Conservation (phyloP, 2,113 vertebrate genomes). For the Donacobius atricapilla region DNA sequence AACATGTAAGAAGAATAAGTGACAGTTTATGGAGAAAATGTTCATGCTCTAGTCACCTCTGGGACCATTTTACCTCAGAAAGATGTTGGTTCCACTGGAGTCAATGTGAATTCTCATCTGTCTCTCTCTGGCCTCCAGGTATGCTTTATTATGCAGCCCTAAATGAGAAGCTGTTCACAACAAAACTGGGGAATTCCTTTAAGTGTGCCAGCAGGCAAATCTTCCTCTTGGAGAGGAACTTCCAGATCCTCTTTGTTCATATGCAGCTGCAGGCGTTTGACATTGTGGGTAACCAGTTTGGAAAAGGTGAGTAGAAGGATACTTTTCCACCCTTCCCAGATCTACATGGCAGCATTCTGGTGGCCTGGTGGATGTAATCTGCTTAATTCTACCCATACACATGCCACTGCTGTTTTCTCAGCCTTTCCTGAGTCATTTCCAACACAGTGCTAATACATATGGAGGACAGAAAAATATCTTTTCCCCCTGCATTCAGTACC, state of each 20-base stretch:
- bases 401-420: background rate
- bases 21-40: background rate
- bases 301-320: constrained; percentile 73
- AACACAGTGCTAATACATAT: background rate
- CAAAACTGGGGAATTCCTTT: constrained; percentile 74
- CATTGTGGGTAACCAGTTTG: constrained; percentile 68
- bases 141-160: background rate
- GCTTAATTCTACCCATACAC: background rate
- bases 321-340: background rate
- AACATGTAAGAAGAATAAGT: background rate
- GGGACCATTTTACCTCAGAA: background rate
- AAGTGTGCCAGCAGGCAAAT: constrained; percentile 76
- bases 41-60: background rate
- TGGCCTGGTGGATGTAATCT: background rate
- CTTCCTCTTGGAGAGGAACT: constrained; percentile 56
- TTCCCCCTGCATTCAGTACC: background rate
- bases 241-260: constrained; percentile 75
- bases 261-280: constrained; percentile 85
- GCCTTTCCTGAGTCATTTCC: background rate
- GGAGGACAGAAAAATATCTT: background rate
- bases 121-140: constrained; percentile 13
- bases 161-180: constrained; percentile 69
- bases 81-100: background rate
- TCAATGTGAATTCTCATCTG: background rate
- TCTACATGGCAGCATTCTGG: background rate